Percentiles rank a stretch among this genome's conserved stretches.
These are phyloP conservation scores for Lycocorax pyrrhopterus DNA, from an alignment of 2,113 vertebrate species.

Conservation along the genomic window DNA sequence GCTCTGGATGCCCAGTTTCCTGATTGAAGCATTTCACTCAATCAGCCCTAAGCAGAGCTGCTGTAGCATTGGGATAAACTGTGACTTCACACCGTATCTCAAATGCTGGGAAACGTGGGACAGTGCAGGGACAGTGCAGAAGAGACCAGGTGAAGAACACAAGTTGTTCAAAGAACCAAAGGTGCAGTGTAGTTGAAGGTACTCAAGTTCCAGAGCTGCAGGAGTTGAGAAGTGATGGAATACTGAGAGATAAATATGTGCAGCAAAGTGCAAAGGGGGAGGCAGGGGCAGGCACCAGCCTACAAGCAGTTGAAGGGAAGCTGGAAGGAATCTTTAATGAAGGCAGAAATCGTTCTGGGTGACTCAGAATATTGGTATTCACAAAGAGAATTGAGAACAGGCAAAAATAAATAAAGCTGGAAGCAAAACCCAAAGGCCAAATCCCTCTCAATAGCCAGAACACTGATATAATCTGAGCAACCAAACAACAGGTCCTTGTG, in stretches of 20 bases:
- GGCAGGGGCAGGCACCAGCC: constrained; percentile 54
- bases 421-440: constrained; percentile 49
- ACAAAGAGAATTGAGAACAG: constrained; percentile 42
- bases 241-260: not conserved
- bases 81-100: not conserved
- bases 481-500: constrained; percentile 54
- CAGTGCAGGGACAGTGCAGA: not conserved
- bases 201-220: not conserved
- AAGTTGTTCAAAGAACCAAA: not conserved
- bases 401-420: constrained; percentile 60
- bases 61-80: not conserved
- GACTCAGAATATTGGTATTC: constrained; percentile 59
- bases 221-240: not conserved
- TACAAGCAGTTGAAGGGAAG: constrained; percentile 17
- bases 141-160: not conserved
- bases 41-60: not conserved
- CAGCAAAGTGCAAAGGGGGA: constrained; percentile 38
- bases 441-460: constrained; percentile 34
- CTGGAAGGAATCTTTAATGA: constrained; percentile 41
- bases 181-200: not conserved
- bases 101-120: not conserved
- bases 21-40: not conserved
- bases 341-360: constrained; percentile 34
- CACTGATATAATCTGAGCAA: constrained; percentile 44
- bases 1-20: not conserved